Conservation (phyloP, 2,888 invertebrate species). For the Andrena flavipes region DNA sequence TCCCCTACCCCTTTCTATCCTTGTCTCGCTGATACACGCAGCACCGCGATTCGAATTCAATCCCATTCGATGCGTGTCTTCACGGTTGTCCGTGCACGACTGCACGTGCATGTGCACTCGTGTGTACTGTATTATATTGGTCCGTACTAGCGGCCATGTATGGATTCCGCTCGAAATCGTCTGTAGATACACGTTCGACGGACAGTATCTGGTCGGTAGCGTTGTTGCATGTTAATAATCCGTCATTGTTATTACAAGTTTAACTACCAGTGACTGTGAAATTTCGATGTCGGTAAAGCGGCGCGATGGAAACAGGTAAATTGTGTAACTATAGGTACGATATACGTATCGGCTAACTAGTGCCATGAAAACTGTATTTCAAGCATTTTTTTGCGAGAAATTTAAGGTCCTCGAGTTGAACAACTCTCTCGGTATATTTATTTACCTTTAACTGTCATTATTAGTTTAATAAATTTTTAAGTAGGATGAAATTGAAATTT, state of each 20-base stretch:
- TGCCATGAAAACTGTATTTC: too few species aligned
- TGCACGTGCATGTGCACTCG: conserved; percentile 37
- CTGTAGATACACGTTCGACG: conserved; percentile 30
- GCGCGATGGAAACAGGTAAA: not conserved
- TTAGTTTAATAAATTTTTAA: too few species aligned
- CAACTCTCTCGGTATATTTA: too few species aligned
- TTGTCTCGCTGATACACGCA: conserved; percentile 2
- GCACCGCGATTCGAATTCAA: conserved; percentile 49
- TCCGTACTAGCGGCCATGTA: conserved; percentile 13
- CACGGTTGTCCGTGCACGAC: conserved; percentile 37
- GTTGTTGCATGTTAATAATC: conserved; percentile 44
- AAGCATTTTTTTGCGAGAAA: too few species aligned
- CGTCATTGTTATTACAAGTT: conserved; percentile 36
- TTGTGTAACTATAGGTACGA: too few species aligned
- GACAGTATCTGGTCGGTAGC: conserved; percentile 24
- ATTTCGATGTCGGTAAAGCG: conserved; percentile 16
- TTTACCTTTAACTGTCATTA: too few species aligned
- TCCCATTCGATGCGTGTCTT: conserved; percentile 53
- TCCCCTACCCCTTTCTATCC: too few species aligned
- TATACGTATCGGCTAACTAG: too few species aligned
- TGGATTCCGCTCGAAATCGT: conserved; percentile 48
- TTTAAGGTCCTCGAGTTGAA: too few species aligned
- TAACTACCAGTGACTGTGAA: conserved; percentile 35
- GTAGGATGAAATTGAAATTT: too few species aligned
- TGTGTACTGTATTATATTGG: conserved; percentile 49